Conservation (phyloP, 2,113 vertebrate species). For the Boleophthalmus pectinirostris region DNA sequence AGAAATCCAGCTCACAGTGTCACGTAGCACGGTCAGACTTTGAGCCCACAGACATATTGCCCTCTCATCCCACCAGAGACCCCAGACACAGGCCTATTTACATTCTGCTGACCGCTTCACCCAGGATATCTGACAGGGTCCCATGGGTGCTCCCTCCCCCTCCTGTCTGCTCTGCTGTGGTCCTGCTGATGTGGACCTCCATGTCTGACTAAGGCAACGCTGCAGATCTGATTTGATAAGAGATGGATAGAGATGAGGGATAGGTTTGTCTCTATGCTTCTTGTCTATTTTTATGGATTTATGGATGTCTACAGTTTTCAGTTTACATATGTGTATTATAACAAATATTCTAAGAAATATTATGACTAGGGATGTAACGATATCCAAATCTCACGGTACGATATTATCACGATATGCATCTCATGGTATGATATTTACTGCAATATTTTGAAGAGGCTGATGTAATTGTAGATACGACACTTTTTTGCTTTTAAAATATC, state of each 20-base stretch:
- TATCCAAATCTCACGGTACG: no score
- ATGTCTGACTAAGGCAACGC: not conserved
- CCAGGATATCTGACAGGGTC: slow-evolving; percentile 31
- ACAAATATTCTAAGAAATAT: no score
- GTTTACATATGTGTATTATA: no score
- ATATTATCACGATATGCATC: no score
- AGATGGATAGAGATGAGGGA: not conserved
- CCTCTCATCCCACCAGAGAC: not conserved
- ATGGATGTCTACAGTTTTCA: no score
- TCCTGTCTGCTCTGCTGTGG: not conserved
- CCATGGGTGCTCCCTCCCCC: not conserved
- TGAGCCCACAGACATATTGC: not conserved
- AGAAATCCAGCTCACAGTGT: not conserved
- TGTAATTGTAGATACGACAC: no score
- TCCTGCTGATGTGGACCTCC: not conserved
- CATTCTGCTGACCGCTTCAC: slow-evolving; percentile 47
- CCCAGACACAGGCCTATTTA: slow-evolving; percentile 5
- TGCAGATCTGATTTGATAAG: not conserved
- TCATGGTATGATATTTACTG: no score
- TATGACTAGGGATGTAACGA: no score
- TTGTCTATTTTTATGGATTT: not conserved
- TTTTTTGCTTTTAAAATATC: no score
- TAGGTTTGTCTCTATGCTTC: not conserved
- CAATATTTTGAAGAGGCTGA: no score
- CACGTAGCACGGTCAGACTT: not conserved